Percentiles rank a stretch among this genome's conserved stretches.
These are phyloP conservation scores for Chiridota heheva DNA, from an alignment of 35 echinoderm and acorn worm genomes.

Conservation along the genomic window DNA sequence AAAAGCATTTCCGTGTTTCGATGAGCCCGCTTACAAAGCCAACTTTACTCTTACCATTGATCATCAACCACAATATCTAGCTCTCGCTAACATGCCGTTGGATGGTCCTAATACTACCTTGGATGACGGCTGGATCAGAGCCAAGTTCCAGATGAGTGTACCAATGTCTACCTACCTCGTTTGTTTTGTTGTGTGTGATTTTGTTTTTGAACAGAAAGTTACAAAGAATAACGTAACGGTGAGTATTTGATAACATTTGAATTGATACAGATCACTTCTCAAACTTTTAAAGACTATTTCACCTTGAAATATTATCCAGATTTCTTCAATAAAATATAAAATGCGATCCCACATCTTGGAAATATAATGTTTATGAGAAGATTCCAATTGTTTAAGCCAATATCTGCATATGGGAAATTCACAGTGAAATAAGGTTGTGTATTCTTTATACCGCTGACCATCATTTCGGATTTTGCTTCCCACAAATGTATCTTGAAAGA, in stretches of 20 bases:
- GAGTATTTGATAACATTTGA: slow-evolving; percentile 37
- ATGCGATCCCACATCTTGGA: no score
- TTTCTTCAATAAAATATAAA: no score
- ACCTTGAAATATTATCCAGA: no score
- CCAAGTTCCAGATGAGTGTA: slow-evolving; percentile 70
- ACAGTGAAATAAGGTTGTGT: no score
- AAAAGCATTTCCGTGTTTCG: slow-evolving; percentile 95
- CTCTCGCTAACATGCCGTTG: slow-evolving; percentile 83
- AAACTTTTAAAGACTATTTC: no score
- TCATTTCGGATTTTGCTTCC: no score
- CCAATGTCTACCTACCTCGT: slow-evolving; percentile 83
- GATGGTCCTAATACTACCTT: slow-evolving; percentile 6
- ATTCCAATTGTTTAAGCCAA: no score
- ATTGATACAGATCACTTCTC: background rate
- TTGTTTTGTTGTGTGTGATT: slow-evolving; percentile 83
- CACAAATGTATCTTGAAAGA: no score
- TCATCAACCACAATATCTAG: slow-evolving; percentile 53
- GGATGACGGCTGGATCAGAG: slow-evolving; percentile 35
- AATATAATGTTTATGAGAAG: no score
- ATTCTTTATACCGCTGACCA: no score
- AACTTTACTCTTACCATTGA: slow-evolving; percentile 72
- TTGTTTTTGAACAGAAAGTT: slow-evolving; percentile 19
- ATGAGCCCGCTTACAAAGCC: slow-evolving; percentile 94
- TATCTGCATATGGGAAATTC: no score
- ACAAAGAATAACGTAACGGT: slow-evolving; percentile 56